These are phyloP conservation scores for Entomobrya multifasciata DNA, from an alignment of 2,888 invertebrate genomes.

Conservation along the genomic window DNA sequence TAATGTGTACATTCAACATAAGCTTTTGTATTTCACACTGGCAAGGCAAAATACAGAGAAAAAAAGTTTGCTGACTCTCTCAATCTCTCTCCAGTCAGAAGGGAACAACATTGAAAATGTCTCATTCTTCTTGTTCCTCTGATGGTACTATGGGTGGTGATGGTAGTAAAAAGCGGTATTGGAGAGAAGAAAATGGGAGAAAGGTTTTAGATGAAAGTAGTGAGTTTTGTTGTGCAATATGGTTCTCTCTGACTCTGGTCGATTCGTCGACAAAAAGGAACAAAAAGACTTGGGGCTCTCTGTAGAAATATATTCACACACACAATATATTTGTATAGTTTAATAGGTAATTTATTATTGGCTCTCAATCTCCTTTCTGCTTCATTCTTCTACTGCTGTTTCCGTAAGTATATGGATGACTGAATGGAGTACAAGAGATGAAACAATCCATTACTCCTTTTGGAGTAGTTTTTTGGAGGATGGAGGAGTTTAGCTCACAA, in stretches of 20 bases:
- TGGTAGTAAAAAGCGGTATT: neutral
- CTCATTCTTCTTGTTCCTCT: no score
- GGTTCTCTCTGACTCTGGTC: no score
- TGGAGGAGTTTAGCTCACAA: neutral
- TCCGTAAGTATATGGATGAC: neutral
- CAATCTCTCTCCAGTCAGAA: neutral
- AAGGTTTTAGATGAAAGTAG: no score
- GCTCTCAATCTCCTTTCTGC: slow-evolving; percentile 12
- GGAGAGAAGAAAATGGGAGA: neutral
- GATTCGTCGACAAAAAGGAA: slow-evolving; percentile 8
- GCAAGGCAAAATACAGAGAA: neutral
- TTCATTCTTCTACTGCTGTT: no score
- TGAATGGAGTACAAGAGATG: neutral
- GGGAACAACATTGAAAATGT: neutral
- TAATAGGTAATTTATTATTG: slow-evolving; percentile 13
- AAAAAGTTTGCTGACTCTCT: neutral
- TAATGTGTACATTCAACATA: no score
- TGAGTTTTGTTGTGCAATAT: no score
- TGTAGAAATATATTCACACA: neutral
- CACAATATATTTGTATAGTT: no score
- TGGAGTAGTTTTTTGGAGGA: neutral
- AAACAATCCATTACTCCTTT: slow-evolving; percentile 41
- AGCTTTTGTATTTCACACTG: no score
- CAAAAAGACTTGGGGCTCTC: slow-evolving; percentile 17
- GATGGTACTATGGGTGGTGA: neutral